Base-by-base conservation (phyloP, 2,797 vertebrate genomes). In the Alfaro cultratus region DNA sequence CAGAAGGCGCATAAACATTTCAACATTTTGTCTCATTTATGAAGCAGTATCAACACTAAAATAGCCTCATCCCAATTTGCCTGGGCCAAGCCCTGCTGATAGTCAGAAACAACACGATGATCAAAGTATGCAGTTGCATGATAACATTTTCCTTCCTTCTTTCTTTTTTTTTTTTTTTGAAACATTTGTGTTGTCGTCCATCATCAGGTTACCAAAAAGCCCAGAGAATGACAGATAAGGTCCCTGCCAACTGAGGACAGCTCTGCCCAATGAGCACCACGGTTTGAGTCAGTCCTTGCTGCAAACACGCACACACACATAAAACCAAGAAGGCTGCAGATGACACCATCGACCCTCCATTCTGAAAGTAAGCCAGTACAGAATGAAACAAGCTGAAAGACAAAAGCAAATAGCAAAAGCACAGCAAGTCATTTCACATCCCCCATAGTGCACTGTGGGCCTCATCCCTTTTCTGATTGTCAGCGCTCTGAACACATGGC, bases 401-500 rank as follows among this genome's bases (percentile, higher is more conserved):
- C 91, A 90, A 90, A 45, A 91, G 90, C 91, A 89, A 90, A 92
- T 76, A 93, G 90, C 92, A 90, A 93, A 83, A 94, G 89, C 93
- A 93, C 85, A 91, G 91, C 90, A 86, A 92, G 88, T 89, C 92
- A 87, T 91, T 89, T 94, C 92, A 89, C 80, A 89, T 91, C 92
- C 93, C 92, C 92, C 90, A 90, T 91, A 95, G 93, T 94, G 95
- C 94, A 94, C 91, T 83, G 88, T 89, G 92, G 83, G 86, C 90
- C 93, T 87, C 86, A 83, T 92, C 87, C 91, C 86, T 86, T 80
- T 87, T 95, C 93, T 96, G 95, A 96, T 96, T 96, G 95, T 96
- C 96, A 93, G 94, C 90, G 94, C 95, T 96, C 94, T 92, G 92
- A 95, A 93, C 95, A 94, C 94, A 93, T 96, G 95, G 94, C 95